phyloP scores from a whole-genome alignment of 1,140 invertebrate genomes.

The Bathynomus jamesi region DNA sequence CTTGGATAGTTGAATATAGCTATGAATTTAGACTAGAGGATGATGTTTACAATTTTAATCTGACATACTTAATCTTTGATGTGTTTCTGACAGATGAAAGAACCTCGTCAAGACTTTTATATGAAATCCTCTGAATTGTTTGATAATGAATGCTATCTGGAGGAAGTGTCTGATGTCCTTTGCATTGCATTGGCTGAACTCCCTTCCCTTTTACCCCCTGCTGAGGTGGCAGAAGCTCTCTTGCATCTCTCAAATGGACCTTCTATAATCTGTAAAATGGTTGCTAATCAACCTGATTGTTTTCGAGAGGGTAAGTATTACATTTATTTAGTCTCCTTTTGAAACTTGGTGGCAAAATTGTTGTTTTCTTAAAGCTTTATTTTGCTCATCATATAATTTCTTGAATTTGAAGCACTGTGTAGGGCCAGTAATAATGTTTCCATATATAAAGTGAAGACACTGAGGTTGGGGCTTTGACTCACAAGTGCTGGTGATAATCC shows the following conservation, averaged over 20 bases:
- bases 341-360: too few relatives aligned
- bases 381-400: too few relatives aligned
- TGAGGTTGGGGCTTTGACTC: too few relatives aligned
- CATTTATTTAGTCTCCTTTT: neutral
- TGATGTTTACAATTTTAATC: too few relatives aligned
- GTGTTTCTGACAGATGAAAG: constrained; percentile 45
- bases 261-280: constrained; percentile 77
- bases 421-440: too few relatives aligned
- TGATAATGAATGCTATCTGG: constrained; percentile 88
- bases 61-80: too few relatives aligned
- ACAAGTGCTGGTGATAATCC: too few relatives aligned
- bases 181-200: constrained; percentile 88
- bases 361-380: too few relatives aligned
- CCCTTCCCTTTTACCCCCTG: constrained; percentile 73
- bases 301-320: constrained; percentile 67
- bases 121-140: constrained; percentile 79
- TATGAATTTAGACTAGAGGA: too few relatives aligned
- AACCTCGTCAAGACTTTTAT: constrained; percentile 55
- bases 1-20: too few relatives aligned
- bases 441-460: too few relatives aligned
- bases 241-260: constrained; percentile 84
- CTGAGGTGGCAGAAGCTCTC: constrained; percentile 70
- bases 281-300: constrained; percentile 83
- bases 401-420: too few relatives aligned
- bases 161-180: constrained; percentile 90